Conservation (phyloP, 2,888 invertebrate species). For the Girardia tigrina region DNA sequence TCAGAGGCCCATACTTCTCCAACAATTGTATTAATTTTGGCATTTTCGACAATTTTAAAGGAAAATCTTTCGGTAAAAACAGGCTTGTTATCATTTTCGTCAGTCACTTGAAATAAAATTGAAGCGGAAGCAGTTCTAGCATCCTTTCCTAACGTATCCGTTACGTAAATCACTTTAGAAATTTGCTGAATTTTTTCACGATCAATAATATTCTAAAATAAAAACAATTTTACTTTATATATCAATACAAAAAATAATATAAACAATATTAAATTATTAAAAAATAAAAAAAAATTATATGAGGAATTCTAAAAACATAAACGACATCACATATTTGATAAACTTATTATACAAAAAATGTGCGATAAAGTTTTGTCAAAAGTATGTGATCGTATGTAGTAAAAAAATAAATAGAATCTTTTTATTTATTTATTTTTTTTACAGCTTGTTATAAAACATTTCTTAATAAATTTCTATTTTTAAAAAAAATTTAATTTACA, state of each 20-base stretch:
- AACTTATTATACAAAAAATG: too few species aligned
- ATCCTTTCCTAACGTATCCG: background rate
- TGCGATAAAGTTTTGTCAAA: too few species aligned
- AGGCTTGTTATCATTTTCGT: slow-evolving; percentile 8
- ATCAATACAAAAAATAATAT: background rate
- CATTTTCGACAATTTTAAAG: background rate
- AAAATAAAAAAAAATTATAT: too few species aligned
- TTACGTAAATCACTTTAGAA: background rate
- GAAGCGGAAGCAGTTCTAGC: background rate
- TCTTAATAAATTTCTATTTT: too few species aligned
- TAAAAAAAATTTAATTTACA: too few species aligned
- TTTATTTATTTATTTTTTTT: too few species aligned
- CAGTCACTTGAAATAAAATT: background rate
- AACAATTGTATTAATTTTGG: background rate
- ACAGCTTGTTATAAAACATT: too few species aligned
- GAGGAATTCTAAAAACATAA: too few species aligned
- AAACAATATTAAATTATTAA: background rate
- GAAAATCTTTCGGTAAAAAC: slow-evolving; percentile 13
- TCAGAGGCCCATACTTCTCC: background rate
- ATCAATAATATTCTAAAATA: slow-evolving; percentile 8
- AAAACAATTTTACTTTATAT: background rate
- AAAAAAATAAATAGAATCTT: too few species aligned
- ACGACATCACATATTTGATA: too few species aligned
- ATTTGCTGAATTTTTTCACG: background rate
- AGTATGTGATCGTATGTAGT: too few species aligned